Evolutionary conservation across 2,888 invertebrate genomes (phyloP).

Genomic region (Neocrepidodera transversa): DNA sequence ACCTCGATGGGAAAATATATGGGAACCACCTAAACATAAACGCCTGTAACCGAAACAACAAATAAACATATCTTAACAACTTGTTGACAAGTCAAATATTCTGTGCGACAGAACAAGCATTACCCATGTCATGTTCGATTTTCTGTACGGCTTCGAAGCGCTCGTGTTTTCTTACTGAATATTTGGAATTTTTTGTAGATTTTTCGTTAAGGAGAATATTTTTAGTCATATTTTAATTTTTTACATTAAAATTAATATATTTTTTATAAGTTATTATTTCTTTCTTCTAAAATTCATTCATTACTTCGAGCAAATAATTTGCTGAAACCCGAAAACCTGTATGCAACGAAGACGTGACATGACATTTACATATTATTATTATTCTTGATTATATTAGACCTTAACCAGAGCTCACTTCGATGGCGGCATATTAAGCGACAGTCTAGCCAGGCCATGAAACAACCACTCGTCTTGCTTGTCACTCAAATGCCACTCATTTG

Average conservation of each 20-base stretch:
- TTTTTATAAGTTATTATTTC: no score
- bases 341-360: background rate
- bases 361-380: slow-evolving; percentile 15
- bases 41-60: slow-evolving; percentile 1
- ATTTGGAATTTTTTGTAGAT: background rate
- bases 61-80: slow-evolving; percentile 4
- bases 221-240: no score
- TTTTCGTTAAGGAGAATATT: no score
- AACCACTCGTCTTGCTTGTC: slow-evolving; percentile 8
- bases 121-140: background rate
- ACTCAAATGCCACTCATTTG: background rate
- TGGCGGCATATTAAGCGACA: slow-evolving; percentile 7
- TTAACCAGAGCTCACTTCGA: slow-evolving; percentile 1
- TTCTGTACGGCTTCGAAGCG: background rate
- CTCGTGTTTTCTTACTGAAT: background rate
- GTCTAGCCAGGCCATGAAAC: background rate
- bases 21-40: slow-evolving; percentile 1
- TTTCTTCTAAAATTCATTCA: no score
- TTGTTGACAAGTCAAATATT: slow-evolving; percentile 2
- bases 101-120: background rate
- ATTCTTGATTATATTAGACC: slow-evolving; percentile 10
- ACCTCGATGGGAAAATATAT: slow-evolving; percentile 2
- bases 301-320: no score
- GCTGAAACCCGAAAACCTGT: no score
- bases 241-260: no score